phyloP scores from a whole-genome alignment of 2,113 vertebrate species.

The Meriones unguiculatus region DNA sequence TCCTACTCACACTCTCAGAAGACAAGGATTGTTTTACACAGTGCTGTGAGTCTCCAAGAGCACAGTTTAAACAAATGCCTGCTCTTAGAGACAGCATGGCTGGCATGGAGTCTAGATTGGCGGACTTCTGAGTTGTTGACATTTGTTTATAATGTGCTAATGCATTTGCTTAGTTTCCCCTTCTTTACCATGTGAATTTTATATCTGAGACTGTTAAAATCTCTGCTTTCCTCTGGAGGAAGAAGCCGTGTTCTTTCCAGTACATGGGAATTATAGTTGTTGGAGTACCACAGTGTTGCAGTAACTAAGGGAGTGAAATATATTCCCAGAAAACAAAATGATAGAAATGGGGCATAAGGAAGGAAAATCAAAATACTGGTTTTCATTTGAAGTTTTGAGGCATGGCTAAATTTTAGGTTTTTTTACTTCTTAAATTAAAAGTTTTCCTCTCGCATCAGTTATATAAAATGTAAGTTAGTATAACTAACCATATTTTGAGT shows the following conservation, averaged over 20 bases:
- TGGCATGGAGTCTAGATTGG: not conserved
- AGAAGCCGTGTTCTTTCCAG: slow-evolving; percentile 23
- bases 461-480: slow-evolving; percentile 51
- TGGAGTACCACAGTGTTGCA: slow-evolving; percentile 9
- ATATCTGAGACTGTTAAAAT: not conserved
- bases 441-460: not conserved
- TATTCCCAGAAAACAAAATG: slow-evolving; percentile 17
- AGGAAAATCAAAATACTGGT: slow-evolving; percentile 1
- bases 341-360: not conserved
- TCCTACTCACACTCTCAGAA: not conserved
- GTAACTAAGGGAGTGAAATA: not conserved
- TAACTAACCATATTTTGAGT: slow-evolving; percentile 8
- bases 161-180: slow-evolving; percentile 26
- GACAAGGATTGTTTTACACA: slow-evolving; percentile 13
- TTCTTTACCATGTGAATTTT: not conserved
- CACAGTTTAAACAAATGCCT: slow-evolving; percentile 3
- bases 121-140: not conserved
- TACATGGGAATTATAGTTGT: not conserved
- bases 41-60: not conserved
- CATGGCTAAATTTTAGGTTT: slow-evolving; percentile 27
- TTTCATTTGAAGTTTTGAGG: slow-evolving; percentile 56
- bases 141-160: slow-evolving; percentile 22
- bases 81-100: not conserved
- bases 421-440: slow-evolving; percentile 18
- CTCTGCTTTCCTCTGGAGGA: slow-evolving; percentile 9